Evolutionary conservation across 2,888 invertebrate genomes (phyloP), one percentile per base, ranked within the genome.

Genomic region (Panopea generosa): DNA sequence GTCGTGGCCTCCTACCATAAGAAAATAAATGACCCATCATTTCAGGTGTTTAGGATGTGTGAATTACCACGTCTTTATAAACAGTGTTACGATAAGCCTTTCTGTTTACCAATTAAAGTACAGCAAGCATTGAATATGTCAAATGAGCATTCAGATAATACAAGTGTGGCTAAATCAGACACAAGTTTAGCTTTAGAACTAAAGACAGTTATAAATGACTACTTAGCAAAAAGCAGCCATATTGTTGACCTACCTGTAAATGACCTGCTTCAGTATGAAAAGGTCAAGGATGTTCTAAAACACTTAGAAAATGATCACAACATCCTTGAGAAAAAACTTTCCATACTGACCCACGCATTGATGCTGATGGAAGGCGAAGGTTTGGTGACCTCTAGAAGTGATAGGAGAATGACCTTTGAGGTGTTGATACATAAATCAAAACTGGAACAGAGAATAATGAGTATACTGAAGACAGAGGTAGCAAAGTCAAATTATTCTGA

Each of bases 31-130:
- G 83, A 88, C 53, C 86, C 87, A 3, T 76, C 66, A 38, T 45
- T 70, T 53, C 86, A 89, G 55, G 71, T 84, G 3, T 68, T 76
- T 11, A 52, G 88, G 29, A 84, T 90, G 77, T 29, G 73, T 22
- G 84, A 87, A 65, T 72, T 88, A 14, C 87, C 86, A 6, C 43
- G 57, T n/a, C 53, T 87, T 22, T 87, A 89, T 56, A 66, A 50
- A 57, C 73, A 76, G 27, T 63, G 66, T 27, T 88, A 89, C 77
- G 85, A 89, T 65, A 75, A 82, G 55, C 86, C 86, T 0, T 86
- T 87, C 59, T 59, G 70, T 40, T 70, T 85, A 38, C 86, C 89
- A 20, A 47, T 69, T 20, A 83, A 76, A 68, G 65, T 87, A 1
- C 55, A 61, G n/a, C 45, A 75, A 26, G 82, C 82, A n/a, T 26